Percentiles rank a stretch among this genome's conserved stretches.
These are phyloP conservation scores for Sphecodes monilicornis DNA, from an alignment of 2,888 invertebrate species.

Conservation along the genomic window DNA sequence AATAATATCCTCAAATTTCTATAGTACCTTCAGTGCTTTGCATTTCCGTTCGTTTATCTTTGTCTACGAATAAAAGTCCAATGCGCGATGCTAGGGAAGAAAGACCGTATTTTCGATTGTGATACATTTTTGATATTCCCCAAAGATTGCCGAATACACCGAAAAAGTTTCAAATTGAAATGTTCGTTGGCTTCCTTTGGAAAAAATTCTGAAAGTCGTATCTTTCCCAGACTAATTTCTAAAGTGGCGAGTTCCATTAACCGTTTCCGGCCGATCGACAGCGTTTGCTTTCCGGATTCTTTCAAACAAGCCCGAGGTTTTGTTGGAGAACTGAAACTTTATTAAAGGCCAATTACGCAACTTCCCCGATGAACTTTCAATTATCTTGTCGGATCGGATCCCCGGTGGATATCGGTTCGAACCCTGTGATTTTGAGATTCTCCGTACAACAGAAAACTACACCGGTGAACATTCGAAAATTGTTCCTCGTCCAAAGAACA, in stretches of 20 bases:
- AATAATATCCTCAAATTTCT: too few relatives aligned
- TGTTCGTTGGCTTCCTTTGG: neutral
- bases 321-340: constrained; percentile 16
- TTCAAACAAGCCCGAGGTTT: constrained; percentile 26
- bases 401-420: neutral
- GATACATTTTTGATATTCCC: neutral
- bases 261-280: constrained; percentile 5
- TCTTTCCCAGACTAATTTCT: neutral
- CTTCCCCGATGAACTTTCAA: constrained; percentile 38
- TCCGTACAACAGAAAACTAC: neutral
- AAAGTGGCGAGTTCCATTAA: constrained; percentile 7
- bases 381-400: constrained; percentile 24
- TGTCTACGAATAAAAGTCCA: too few relatives aligned
- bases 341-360: constrained; percentile 39
- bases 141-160: neutral
- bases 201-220: neutral
- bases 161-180: neutral
- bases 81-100: neutral
- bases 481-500: neutral
- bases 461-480: neutral
- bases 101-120: neutral
- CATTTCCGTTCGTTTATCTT: too few relatives aligned
- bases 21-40: too few relatives aligned
- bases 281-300: constrained; percentile 14
- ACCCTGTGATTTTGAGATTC: neutral